Evolutionary conservation across 2,888 invertebrate species (phyloP), one percentile per base, ranked within the genome.

Genomic region (Leptinotarsa rubiginosa): DNA sequence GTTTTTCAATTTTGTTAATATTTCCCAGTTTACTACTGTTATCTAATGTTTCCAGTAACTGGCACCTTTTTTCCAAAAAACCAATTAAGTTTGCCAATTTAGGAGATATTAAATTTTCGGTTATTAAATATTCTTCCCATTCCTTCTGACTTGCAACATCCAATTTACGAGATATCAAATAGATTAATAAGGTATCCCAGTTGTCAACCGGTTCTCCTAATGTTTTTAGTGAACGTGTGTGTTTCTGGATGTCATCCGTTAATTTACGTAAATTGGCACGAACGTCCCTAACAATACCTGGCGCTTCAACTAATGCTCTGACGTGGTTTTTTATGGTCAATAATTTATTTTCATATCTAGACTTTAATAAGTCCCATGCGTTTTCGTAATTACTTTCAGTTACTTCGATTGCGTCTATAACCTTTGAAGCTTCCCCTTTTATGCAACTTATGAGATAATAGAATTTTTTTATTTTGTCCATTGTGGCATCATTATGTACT

Each of bases 141-240:
- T 31, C 31, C 31, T 31, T 31, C 31, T 31, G 31, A 31, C 65
- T 49, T 5, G n/a, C 47, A 1, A 31, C 7, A 65, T 71, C 71
- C 25, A 71, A 25, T 49, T 71, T 71, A 20, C 31, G 31, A 31
- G 31, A 31, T 5, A 31, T 31, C 31, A 31, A 31, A 72, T 72
- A 49, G 59, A 72, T 20, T 7, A 66, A 15, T 15, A 72, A 47
- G 1, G 67, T 67, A 31, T 62, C 54, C 67, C 74, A 71, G 4
- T 16, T 54, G n/a, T 74, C 62, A 41, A 68, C 47, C 13, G 68
- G 49, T 75, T 72, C 41, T 16, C 66, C 69, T 49, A 75, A 31
- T 2, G 50, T 65, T 75, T 72, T 66, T 41, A 72, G 70, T 22
- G 56, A 52, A 18, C 59, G 47, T 16, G 69, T 5, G 47, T 74